Evolutionary conservation across 1,140 invertebrate genomes (phyloP), one percentile per base, ranked within the genome.

Genomic region (Drosophila leontia): DNA sequence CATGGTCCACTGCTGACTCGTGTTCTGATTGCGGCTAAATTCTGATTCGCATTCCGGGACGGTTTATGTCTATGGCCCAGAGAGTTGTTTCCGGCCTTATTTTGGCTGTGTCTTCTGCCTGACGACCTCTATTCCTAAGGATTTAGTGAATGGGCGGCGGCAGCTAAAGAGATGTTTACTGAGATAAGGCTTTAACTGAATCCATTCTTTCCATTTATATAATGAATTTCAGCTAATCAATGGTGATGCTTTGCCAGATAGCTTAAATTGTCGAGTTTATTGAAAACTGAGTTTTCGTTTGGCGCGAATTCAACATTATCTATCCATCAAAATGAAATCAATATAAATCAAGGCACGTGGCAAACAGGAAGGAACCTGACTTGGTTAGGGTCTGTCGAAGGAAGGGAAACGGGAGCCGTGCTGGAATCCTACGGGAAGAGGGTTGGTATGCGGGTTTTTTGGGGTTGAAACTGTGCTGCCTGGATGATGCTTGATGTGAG

Each of bases 281-380:
- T 71, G 29, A 51, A 67, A 26, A 48, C 12, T 29, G 26, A n/a
- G 37, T 39, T 34, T 63, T 68, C 37, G 34, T 50, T 50, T 39
- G 48, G 59, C 37, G 48, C 47, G 32, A 56, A 19, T 32, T 56
- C 39, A 34, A 26, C 48, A 70, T 56, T 37, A 47, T 55, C 62
- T 59, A 35, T 37, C 65, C 17, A 76, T 77, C 75, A 57, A 64
- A 80, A 45, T 57, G 41, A 55, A 71, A 71, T 67, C 78, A 72
- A 71, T 82, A 48, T 48, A 53, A 74, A 68, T 39, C 41, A 26
- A 57, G 17, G 41, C 29, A 55, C 41, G 45, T 53, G 41, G 29
- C 42, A 48, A 26, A 41, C 37, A 63, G 62, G 75, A 81, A 63
- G 67, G 67, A 58, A 69, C 45, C 59, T 11, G 42, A 53, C 67